Evolutionary conservation across 2,888 invertebrate genomes (phyloP), one percentile per base, ranked within the genome.

Genomic region (Caenorhabditis macrosperma): DNA sequence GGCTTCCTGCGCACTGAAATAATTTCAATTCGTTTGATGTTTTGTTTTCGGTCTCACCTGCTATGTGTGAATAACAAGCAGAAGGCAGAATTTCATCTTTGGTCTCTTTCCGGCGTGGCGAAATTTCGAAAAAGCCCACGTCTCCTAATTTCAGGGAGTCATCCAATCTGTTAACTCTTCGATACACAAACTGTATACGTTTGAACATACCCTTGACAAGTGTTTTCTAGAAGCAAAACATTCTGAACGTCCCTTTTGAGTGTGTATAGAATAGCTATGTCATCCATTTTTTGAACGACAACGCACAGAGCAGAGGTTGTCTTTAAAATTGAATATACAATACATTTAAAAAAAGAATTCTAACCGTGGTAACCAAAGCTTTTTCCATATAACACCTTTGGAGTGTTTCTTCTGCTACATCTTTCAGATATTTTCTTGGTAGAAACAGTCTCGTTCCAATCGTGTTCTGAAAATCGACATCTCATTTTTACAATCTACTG

Each of bases 41-140:
- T 33, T 33, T 33, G 5, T 33, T 33, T 33, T 33, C 6, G 35
- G 35, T n/a, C 30, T 1, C 7, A 75, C 75, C 67, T 20, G 74
- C 79, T 38, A 79, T 57, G 41, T 79, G 79, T 15, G 79, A 46
- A 17, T 59, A 79, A 0, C 55, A 50, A 17, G 38, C 28, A 4
- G 48, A 26, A 4, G 35, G 48, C 1, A 41, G 9, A 4, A 64
- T 22, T 7, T 41, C 22, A 48, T 78, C 78, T 20, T 64, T 50
- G n/a, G 59, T 66, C 10, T 59, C 52, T 24, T 6, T 30, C 33
- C 57, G 26, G 15, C 71, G 35, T 7, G 55, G 24, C 15, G 24
- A 41, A 44, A 78, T 67, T 22, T 71, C 61, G 20, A 78, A 78
- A 7, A 57, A 61, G 3, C 50, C 78, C 7, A 63, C 24, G 17